A percentile compares a stretch with the other conserved stretches of the same genome.
phyloP scores from a whole-genome alignment of 2,888 invertebrate genomes.

The Dromius quadrimaculatus region DNA sequence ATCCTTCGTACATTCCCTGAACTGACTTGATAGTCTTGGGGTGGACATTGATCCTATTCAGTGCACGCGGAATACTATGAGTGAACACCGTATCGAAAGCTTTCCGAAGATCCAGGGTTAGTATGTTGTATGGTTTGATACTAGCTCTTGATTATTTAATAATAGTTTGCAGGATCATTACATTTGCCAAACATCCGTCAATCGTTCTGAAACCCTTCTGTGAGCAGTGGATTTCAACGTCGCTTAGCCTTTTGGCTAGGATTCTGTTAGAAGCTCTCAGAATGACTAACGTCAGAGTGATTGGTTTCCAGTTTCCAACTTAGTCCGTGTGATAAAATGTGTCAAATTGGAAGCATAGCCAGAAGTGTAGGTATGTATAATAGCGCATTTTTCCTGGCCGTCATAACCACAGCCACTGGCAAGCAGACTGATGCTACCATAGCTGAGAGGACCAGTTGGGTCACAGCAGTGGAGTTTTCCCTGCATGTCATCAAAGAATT shows the following conservation, averaged over 20 bases:
- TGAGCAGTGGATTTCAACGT: not conserved
- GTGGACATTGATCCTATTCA: not conserved
- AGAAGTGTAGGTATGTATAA: not conserved
- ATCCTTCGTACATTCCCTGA: not conserved
- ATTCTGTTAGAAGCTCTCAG: not conserved
- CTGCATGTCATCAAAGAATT: too few relatives aligned
- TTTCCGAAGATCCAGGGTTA: not conserved
- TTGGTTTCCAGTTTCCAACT: not conserved
- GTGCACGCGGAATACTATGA: not conserved
- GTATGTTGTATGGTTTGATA: not conserved
- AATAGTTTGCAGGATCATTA: not conserved
- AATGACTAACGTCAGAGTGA: not conserved
- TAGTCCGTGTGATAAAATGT: too few relatives aligned
- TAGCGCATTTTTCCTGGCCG: not conserved
- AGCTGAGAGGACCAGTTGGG: not conserved
- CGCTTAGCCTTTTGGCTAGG: not conserved
- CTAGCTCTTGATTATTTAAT: not conserved
- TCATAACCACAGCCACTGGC: not conserved
- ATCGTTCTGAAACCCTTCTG: not conserved
- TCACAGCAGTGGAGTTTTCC: too few relatives aligned
- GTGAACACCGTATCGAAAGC: not conserved
- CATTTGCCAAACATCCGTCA: conserved; percentile 5
- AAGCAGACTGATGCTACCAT: not conserved
- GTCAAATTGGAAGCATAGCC: not conserved
- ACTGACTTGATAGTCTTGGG: not conserved